Evolutionary conservation across 2,888 invertebrate species (phyloP).

Genomic region (Choristoneura rosaceana): DNA sequence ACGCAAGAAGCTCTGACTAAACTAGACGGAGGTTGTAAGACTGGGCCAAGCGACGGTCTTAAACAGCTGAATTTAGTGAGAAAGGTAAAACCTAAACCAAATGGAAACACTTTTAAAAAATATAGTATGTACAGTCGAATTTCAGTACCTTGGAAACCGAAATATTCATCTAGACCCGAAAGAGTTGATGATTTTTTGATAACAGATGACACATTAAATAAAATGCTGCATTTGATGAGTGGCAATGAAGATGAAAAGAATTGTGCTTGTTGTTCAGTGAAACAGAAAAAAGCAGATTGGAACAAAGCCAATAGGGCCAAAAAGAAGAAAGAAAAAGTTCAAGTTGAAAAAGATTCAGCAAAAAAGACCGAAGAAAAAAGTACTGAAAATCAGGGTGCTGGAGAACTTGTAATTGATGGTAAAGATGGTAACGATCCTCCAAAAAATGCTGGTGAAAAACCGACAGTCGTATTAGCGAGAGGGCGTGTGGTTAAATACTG

Average conservation of each 20-base stretch:
- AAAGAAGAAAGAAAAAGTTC: conserved; percentile 21
- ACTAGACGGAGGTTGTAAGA: conserved; percentile 14
- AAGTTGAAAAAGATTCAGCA: conserved; percentile 1
- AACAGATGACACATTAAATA: conserved; percentile 66
- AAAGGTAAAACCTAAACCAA: conserved; percentile 2
- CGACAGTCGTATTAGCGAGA: conserved; percentile 1
- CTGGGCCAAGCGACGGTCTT: not conserved
- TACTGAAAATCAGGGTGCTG: conserved; percentile 12
- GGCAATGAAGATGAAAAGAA: conserved; percentile 33
- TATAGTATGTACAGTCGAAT: not conserved
- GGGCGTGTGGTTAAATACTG: conserved; percentile 49
- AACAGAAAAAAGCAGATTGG: conserved; percentile 41
- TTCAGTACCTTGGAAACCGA: conserved; percentile 27
- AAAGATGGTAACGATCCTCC: not conserved
- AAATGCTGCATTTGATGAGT: conserved; percentile 63
- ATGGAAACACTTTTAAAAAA: not conserved
- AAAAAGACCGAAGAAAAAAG: conserved; percentile 11
- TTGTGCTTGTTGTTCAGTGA: conserved; percentile 28
- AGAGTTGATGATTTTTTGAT: conserved; percentile 49
- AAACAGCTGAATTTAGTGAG: conserved; percentile 1
- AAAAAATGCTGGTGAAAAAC: not conserved
- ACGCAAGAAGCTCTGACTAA: conserved; percentile 34
- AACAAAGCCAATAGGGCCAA: conserved; percentile 16
- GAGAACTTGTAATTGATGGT: not conserved
- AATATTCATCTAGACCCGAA: not conserved